Conservation (phyloP, 2,888 invertebrate species). For the Pterobdella sp. region DNA sequence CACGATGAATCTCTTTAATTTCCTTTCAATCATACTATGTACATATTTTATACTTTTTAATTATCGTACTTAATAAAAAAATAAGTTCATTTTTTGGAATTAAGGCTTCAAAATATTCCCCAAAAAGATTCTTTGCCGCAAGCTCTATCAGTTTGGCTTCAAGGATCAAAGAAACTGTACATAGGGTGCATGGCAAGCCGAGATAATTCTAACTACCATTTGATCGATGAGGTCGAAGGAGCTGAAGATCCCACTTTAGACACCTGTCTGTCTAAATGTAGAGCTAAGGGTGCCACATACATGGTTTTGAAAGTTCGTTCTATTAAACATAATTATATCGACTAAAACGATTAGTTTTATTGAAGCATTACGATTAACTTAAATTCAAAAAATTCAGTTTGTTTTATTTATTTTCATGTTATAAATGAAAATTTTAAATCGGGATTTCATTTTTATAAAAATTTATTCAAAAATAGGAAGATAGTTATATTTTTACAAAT, state of each 20-base stretch:
- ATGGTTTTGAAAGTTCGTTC: slow-evolving; percentile 23
- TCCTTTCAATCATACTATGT: too few relatives aligned
- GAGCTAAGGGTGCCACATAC: slow-evolving; percentile 7
- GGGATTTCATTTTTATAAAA: neutral
- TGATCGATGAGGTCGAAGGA: slow-evolving; percentile 20
- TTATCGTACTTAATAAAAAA: too few relatives aligned
- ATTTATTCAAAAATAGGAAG: too few relatives aligned
- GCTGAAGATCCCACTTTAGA: slow-evolving; percentile 14
- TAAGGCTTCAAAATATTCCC: too few relatives aligned
- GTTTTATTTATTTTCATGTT: neutral
- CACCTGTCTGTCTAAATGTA: slow-evolving; percentile 15
- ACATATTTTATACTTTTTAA: too few relatives aligned
- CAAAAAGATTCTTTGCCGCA: neutral
- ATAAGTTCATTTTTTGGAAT: too few relatives aligned
- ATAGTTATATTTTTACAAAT: too few relatives aligned
- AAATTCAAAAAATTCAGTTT: neutral
- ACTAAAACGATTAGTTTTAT: neutral
- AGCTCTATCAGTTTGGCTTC: neutral
- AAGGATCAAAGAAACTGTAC: slow-evolving; percentile 6
- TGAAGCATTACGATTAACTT: neutral
- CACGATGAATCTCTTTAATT: too few relatives aligned
- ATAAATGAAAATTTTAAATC: neutral
- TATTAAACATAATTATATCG: neutral
- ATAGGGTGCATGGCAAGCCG: neutral
- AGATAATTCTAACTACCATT: neutral